Percentiles rank a stretch among this genome's conserved stretches.
phyloP scores from a whole-genome alignment of 2,113 vertebrate species.

The Salvelinus namaycush region DNA sequence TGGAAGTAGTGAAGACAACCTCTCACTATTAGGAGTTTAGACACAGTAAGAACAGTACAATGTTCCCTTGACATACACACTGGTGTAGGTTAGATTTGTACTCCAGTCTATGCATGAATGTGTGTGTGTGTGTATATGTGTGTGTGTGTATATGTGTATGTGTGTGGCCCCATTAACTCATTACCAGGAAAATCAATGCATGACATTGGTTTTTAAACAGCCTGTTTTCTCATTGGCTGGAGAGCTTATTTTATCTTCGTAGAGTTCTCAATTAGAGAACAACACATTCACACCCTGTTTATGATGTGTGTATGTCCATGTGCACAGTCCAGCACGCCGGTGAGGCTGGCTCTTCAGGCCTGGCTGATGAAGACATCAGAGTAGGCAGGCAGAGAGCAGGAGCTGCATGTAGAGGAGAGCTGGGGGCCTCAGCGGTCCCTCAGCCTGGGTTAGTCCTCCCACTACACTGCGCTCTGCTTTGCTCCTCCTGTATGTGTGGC shows the following conservation, averaged over 20 bases:
- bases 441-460: slow-evolving; percentile 7
- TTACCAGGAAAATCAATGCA: slow-evolving; percentile 56
- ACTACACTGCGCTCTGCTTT: slow-evolving; percentile 39
- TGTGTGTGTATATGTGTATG: slow-evolving; percentile 2
- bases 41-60: too few species aligned
- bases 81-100: too few species aligned
- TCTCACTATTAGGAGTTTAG: too few species aligned
- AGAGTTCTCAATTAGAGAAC: slow-evolving; percentile 38
- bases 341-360: slow-evolving; percentile 10
- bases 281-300: slow-evolving; percentile 31
- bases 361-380: slow-evolving; percentile 64
- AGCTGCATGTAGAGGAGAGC: slow-evolving; percentile 49
- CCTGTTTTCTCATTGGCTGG: slow-evolving; percentile 51
- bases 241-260: slow-evolving; percentile 51
- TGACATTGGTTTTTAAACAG: slow-evolving; percentile 48
- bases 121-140: background rate
- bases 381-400: slow-evolving; percentile 42
- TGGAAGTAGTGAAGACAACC: too few species aligned
- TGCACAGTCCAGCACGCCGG: slow-evolving; percentile 29
- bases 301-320: slow-evolving; percentile 1
- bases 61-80: too few species aligned
- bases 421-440: slow-evolving; percentile 33
- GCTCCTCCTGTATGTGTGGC: slow-evolving; percentile 57
- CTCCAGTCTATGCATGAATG: slow-evolving; percentile 6
- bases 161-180: slow-evolving; percentile 43